phyloP scores from a whole-genome alignment of 2,113 vertebrate species.

The Thunnus maccoyii region DNA sequence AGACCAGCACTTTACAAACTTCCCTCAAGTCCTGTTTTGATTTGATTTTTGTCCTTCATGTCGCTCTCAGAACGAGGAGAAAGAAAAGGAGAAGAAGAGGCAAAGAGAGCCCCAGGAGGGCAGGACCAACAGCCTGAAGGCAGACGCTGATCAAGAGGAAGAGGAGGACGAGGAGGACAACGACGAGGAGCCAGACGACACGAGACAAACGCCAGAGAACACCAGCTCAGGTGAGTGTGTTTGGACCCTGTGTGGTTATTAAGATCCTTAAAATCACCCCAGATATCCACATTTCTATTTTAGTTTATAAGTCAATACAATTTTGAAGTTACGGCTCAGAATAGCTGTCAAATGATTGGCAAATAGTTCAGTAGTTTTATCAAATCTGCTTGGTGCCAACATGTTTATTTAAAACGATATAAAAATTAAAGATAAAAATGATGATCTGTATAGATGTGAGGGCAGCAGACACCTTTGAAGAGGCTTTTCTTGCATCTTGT shows the following conservation, averaged over 20 bases:
- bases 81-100: slow-evolving; percentile 85
- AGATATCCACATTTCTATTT: not conserved
- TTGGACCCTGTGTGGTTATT: too few species aligned
- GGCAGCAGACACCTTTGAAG: not conserved
- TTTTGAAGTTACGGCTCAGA: not conserved
- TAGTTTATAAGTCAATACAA: not conserved
- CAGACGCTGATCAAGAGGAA: slow-evolving; percentile 74
- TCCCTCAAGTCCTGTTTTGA: not conserved
- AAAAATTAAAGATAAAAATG: not conserved
- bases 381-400: not conserved
- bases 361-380: not conserved
- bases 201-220: slow-evolving; percentile 84
- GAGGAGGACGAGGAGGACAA: slow-evolving; percentile 84
- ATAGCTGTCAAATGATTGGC: not conserved
- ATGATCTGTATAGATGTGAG: not conserved
- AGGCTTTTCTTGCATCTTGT: not conserved
- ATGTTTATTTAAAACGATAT: not conserved
- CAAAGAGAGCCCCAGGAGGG: slow-evolving; percentile 63
- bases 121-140: slow-evolving; percentile 62
- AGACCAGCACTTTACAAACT: too few species aligned
- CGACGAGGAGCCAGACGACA: slow-evolving; percentile 83
- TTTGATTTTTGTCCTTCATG: not conserved
- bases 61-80: slow-evolving; percentile 87
- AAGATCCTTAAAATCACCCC: not conserved
- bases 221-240: slow-evolving; percentile 80